Base-by-base conservation (phyloP, 2,888 invertebrate genomes). In the Agrotis clavis region DNA sequence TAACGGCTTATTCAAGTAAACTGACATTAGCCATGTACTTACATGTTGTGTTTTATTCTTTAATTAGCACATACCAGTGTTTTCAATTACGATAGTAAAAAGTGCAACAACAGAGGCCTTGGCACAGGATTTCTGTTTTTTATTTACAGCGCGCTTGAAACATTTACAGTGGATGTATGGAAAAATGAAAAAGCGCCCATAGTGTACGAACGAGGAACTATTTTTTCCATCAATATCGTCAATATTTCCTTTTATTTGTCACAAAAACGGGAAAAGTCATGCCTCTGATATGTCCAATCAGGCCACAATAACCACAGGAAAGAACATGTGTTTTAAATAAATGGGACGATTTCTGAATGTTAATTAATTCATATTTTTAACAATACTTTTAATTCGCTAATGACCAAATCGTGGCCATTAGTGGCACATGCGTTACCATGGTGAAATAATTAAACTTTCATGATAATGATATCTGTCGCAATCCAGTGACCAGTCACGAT, bases 371-470 rank as follows among this genome's bases (percentile, higher is more conserved):
- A 19, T 25, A 48, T 45, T 48, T 56, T 21, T 7, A 61, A 48
- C 47, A 48, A 53, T 30, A 41, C 11, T 57, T 35, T n/a, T 57
- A 35, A 30, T 11, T 9, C 41, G 19, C 21, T 62, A 68, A 78
- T 57, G 19, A 51, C 16, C 41, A 66, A 71, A 62, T 79, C 66
- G 74, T 79, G 54, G 56, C 47, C 51, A 30, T 51, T 69, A 11
- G 35, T 48, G 30, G 59, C 53, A 48, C 48, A 73, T 71, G 68
- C 69, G 56, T 77, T 75, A 73, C 69, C 59, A 79, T 74, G 63
- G 69, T 82, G 51, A 63, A 50, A 60, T 77, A 77, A 78, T 78
- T 79, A 76, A 75, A 76, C 74, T 80, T 85, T 85, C 71, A 72
- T 80, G 70, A 77, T 74, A 80, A 81, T 77, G 71, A 67, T 78